These are phyloP conservation scores for Drosophila sordidula DNA, from an alignment of 2,888 invertebrate species.

Conservation along the genomic window DNA sequence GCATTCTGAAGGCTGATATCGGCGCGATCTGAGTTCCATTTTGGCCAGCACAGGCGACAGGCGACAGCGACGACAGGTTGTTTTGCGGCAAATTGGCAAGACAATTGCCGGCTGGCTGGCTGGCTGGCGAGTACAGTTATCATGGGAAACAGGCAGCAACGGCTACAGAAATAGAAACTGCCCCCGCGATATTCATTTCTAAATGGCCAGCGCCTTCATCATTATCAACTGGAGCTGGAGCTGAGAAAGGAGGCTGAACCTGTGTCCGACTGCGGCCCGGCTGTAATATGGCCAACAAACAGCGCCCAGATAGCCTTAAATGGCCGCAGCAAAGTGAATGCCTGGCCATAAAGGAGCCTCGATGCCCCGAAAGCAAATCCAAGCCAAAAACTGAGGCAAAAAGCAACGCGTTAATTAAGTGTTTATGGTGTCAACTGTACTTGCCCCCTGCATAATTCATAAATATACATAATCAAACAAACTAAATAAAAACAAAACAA, in stretches of 20 bases:
- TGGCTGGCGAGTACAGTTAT: constrained; percentile 63
- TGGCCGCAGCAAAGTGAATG: constrained; percentile 60
- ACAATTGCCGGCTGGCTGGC: constrained; percentile 56
- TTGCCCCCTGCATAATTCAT: constrained; percentile 63
- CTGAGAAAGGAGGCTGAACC: constrained; percentile 14
- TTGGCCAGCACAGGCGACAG: constrained; percentile 49
- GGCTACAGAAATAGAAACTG: constrained; percentile 42
- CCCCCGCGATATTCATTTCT: constrained; percentile 54
- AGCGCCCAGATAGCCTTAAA: constrained; percentile 70
- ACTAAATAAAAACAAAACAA: no score
- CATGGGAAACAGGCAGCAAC: constrained; percentile 62
- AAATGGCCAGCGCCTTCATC: constrained; percentile 59
- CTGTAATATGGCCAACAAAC: constrained; percentile 51
- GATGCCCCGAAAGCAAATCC: neutral
- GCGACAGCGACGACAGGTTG: constrained; percentile 68
- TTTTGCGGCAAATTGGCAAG: constrained; percentile 73
- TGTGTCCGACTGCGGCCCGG: neutral
- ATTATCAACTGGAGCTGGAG: constrained; percentile 49
- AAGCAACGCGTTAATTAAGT: constrained; percentile 66
- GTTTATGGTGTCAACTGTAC: constrained; percentile 65
- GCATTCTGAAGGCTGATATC: constrained; percentile 67
- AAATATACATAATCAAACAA: constrained; percentile 27
- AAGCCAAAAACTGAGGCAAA: constrained; percentile 6
- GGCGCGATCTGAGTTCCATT: constrained; percentile 58
- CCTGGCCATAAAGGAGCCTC: constrained; percentile 59